These are phyloP conservation scores for Colius striatus DNA, from an alignment of 2,113 vertebrate genomes.

Conservation along the genomic window DNA sequence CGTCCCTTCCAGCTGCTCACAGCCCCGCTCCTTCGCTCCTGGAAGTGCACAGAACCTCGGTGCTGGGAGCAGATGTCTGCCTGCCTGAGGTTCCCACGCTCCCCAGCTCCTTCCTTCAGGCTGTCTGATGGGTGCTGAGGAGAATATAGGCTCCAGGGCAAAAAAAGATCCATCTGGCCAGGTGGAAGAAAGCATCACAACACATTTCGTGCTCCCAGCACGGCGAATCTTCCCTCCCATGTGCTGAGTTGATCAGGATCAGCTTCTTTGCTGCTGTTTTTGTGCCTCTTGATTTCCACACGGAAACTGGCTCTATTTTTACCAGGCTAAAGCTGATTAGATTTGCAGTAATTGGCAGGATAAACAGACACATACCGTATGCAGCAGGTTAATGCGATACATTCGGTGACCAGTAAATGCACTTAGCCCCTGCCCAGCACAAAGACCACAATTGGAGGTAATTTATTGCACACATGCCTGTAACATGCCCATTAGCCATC, in stretches of 20 bases:
- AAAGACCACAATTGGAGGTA: not conserved
- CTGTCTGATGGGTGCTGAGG: not conserved
- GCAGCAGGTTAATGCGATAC: conserved; percentile 55
- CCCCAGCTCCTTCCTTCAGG: not conserved
- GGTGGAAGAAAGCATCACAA: not conserved
- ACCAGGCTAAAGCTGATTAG: conserved; percentile 64
- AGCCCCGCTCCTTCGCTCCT: not conserved
- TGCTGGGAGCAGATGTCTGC: conserved; percentile 24
- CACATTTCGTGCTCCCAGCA: not conserved
- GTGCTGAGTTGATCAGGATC: conserved; percentile 39
- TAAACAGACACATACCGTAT: conserved; percentile 44
- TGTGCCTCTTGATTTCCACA: conserved; percentile 47
- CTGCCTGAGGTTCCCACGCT: not conserved
- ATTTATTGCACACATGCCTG: conserved; percentile 30
- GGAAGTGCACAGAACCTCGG: not conserved
- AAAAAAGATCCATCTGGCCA: not conserved
- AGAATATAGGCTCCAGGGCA: not conserved
- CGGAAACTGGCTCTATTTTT: conserved; percentile 67
- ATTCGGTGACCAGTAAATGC: conserved; percentile 24
- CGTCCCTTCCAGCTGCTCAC: not conserved
- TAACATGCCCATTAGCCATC: conserved; percentile 1
- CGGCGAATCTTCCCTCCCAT: not conserved
- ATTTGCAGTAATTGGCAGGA: conserved; percentile 70
- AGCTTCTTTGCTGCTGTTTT: conserved; percentile 54
- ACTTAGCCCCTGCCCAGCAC: conserved; percentile 8